Evolutionary conservation across 2,797 vertebrate species (phyloP), one percentile per base, ranked within the genome.

Genomic region (Trachurus trachurus): DNA sequence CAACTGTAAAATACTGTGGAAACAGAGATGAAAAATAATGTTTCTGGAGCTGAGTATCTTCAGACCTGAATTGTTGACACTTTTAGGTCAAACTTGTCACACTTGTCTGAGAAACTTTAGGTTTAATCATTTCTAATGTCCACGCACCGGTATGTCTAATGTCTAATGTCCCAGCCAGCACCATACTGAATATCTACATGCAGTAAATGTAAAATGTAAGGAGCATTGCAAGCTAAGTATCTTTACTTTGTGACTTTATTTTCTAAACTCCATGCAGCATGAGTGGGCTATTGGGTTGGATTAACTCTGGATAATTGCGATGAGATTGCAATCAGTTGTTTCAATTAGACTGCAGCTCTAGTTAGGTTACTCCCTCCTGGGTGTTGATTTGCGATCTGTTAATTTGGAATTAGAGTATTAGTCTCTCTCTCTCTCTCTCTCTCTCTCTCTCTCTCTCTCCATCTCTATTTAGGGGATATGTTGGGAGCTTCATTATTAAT

Each of bases 291-390:
- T 75, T 78, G 69, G 29, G 69, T 49, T 74, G 87, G 82, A 92
- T 92, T 91, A 90, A 79, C 76, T 62, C 64, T 50, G 76, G 82
- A 85, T 90, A 87, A 89, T 83, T 89, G 76, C 52, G 1, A 54
- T 56, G 63, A 88, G 89, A 87, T 86, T 86, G 80, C 84, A 89
- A 91, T 91, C 85, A 87, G 86, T 81, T 81, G 76, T 88, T 90
- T 91, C 82, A 90, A 89, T 89, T 89, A 89, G 59, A 77, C 74
- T 58, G 76, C 56, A 63, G 71, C 80, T 83, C 71, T 71, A 76
- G 79, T 84, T 65, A 74, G 66, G 63, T 71, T 71, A 62, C 64
- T 82, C 74, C 53, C 45, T 42, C 79, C 79, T 64, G 62, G 57
- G 62, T 78, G 74, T 57, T 81, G 81, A 84, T 87, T 81, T 87